Base-by-base conservation (phyloP, 2,888 invertebrate genomes). In the Limenitis camilla region DNA sequence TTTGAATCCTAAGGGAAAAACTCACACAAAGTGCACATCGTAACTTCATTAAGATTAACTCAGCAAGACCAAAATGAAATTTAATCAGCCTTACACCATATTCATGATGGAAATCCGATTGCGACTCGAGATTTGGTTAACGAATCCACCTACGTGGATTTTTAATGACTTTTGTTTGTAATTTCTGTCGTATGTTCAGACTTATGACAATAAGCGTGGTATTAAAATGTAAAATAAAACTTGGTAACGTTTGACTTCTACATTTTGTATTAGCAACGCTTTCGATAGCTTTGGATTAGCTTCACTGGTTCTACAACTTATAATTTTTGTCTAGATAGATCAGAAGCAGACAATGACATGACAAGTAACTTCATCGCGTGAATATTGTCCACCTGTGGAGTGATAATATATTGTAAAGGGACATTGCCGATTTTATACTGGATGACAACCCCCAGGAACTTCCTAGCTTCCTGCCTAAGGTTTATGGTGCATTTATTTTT, bases 11-110 rank as follows among this genome's bases (percentile, higher is more conserved):
- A 28, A 54, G 49, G 45, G 49, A 33, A 43, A 55, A 58, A 49
- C 52, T 40, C 52, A 48, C 42, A 52, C 54, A 50, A 49, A 58
- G 51, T 55, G 59, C 55, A 53, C 38, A 48, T 52, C 56, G 48
- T 57, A 57, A 59, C 53, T 60, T 63, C 64, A 64, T 64, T 64
- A 62, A 52, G 66, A 67, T 67, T 63, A 67, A 64, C 60, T 58
- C 47, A 10, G 35, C 49, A 59, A 61, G 59, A 53, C 61, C 57
- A 61, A 60, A 61, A 55, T 61, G 52, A 65, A 65, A 64, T 68
- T 64, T 62, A 67, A 66, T 68, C 66, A 61, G 58, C 61, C 62
- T 60, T 61, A 61, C 64, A 62, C 57, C 61, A 55, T 56, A 57
- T 58, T 58, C 55, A 56, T 57, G 58, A 60, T 60, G 62, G 63